Evolutionary conservation across 2,113 vertebrate species (phyloP).

Genomic region (Bubo bubo): DNA sequence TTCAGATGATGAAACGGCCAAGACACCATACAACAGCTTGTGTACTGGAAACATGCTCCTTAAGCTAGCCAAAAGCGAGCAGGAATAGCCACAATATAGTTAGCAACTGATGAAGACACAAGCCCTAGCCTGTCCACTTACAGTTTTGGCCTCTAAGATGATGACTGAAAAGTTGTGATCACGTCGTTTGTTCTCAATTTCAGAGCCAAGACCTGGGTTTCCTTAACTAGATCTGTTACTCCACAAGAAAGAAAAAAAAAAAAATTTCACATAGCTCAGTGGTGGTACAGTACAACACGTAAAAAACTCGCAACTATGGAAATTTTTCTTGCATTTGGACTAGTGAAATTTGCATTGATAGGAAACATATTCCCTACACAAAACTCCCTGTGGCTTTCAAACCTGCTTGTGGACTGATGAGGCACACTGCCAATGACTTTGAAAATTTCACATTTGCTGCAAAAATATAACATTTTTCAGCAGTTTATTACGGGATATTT

Average conservation of each 20-base stretch:
- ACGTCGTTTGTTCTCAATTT: neutral
- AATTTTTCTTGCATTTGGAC: neutral
- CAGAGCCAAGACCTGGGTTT: neutral
- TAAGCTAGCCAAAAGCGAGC: neutral
- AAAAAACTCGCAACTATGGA: neutral
- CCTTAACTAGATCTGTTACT: neutral
- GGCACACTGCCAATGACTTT: neutral
- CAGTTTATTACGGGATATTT: neutral
- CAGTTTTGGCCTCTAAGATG: neutral
- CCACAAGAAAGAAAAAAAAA: neutral
- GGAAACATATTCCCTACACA: neutral
- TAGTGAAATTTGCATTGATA: neutral
- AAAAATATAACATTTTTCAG: neutral
- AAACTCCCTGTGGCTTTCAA: neutral
- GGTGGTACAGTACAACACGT: neutral
- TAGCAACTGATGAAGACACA: neutral
- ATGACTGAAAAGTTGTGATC: neutral
- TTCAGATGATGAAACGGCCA: neutral
- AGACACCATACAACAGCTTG: neutral
- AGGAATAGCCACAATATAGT: neutral
- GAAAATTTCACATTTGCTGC: neutral
- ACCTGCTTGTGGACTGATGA: neutral
- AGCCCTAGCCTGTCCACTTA: neutral
- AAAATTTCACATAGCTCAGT: neutral
- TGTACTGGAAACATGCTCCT: neutral